Evolutionary conservation across 2,797 vertebrate genomes (phyloP).

Genomic region (Capromys pilorides): DNA sequence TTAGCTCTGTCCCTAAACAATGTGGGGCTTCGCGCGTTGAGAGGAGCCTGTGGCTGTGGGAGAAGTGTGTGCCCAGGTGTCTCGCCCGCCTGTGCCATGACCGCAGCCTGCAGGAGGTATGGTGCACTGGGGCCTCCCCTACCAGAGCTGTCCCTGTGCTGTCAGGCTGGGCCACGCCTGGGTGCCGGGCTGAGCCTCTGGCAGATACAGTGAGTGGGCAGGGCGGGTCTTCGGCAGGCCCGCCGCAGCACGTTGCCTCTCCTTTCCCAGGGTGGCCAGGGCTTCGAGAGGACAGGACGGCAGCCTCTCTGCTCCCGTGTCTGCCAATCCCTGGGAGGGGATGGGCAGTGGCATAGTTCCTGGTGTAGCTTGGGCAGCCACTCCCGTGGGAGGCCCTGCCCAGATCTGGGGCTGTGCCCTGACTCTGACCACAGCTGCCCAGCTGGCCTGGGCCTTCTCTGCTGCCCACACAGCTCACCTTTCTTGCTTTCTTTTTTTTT

Average conservation of each 20-base stretch:
- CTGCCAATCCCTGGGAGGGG: not conserved
- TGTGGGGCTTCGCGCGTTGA: accelerated
- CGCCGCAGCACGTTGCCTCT: not conserved
- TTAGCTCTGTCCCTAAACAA: not conserved
- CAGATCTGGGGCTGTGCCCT: not conserved
- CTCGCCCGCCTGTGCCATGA: no score
- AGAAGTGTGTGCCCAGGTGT: accelerated
- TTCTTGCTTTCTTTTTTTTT: not conserved
- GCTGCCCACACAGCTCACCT: accelerated
- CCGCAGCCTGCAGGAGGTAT: not conserved
- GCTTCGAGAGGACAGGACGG: not conserved
- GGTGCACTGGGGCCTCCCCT: accelerated
- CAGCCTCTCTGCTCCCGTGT: not conserved
- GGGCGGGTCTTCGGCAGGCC: not conserved
- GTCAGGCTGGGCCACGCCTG: not conserved
- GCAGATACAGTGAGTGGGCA: not conserved
- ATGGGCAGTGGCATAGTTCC: not conserved
- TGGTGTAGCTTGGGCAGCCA: not conserved
- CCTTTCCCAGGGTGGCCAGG: not conserved
- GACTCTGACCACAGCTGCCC: not conserved
- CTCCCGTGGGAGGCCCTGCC: not conserved
- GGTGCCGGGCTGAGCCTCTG: not conserved
- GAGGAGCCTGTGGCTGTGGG: accelerated
- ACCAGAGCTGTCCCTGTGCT: not conserved
- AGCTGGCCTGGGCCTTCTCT: not conserved